A percentile compares a stretch with the other conserved stretches of the same genome.
Conservation (phyloP, 2,888 invertebrate genomes). For the Epirrita christyi region DNA sequence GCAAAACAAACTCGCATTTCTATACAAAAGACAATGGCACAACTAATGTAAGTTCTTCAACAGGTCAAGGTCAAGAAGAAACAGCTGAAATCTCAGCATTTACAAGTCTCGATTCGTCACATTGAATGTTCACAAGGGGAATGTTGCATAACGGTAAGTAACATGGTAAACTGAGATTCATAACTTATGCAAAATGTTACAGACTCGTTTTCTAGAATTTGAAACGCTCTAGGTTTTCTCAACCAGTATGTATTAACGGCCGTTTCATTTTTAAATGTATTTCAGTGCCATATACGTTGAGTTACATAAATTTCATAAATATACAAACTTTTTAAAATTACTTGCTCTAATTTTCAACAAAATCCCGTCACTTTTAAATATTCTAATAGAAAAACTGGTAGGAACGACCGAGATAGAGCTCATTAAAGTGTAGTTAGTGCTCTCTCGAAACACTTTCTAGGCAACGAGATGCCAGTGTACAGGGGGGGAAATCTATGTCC, state of each 20-base stretch:
- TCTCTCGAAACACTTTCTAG: conserved; percentile 53
- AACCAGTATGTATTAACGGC: not conserved
- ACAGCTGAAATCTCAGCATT: not conserved
- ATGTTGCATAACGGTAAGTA: not conserved
- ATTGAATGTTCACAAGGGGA: not conserved
- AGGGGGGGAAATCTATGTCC: too few species aligned
- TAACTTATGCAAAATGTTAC: not conserved
- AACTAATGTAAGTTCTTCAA: not conserved
- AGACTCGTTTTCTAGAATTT: not conserved
- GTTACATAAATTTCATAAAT: too few species aligned
- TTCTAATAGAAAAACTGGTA: conserved; percentile 1
- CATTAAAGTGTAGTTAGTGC: conserved; percentile 53
- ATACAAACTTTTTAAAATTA: too few species aligned
- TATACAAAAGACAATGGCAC: not conserved
- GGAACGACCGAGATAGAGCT: conserved; percentile 29
- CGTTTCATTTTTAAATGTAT: too few species aligned
- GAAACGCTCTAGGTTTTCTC: not conserved
- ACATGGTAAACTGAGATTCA: too few species aligned
- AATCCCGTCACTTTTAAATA: not conserved
- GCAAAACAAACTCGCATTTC: not conserved
- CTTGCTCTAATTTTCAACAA: not conserved
- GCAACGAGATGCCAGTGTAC: conserved; percentile 26
- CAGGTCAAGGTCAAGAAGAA: not conserved
- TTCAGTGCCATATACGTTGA: too few species aligned
- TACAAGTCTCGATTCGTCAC: not conserved